Conservation (phyloP, 2,888 invertebrate species). For the Chalcosyrphus nemorum region DNA sequence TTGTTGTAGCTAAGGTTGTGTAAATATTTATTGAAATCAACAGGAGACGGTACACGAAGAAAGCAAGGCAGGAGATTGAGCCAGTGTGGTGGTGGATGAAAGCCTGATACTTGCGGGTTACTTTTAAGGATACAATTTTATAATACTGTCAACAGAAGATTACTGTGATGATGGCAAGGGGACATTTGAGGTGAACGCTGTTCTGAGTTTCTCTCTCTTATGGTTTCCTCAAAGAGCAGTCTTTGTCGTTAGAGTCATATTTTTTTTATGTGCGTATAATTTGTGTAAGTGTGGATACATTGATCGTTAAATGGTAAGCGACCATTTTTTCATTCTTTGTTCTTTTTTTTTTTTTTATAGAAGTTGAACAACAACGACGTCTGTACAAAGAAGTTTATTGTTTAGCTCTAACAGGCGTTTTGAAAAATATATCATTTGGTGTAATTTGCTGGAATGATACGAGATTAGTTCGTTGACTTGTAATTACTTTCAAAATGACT, state of each 20-base stretch:
- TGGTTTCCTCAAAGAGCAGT: not conserved
- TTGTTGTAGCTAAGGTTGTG: conserved; percentile 24
- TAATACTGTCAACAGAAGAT: conserved; percentile 43
- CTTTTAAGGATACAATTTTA: conserved; percentile 29
- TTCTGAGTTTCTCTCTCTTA: not conserved
- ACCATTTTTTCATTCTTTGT: no score
- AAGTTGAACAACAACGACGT: not conserved
- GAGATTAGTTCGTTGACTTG: no score
- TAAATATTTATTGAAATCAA: conserved; percentile 57
- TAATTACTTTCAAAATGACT: no score
- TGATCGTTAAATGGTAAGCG: conserved; percentile 25
- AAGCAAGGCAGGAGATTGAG: no score
- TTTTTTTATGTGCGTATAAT: conserved; percentile 20
- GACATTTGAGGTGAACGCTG: conserved; percentile 21
- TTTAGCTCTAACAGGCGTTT: not conserved
- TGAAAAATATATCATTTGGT: not conserved
- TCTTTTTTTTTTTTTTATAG: no score
- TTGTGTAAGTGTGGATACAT: conserved; percentile 37
- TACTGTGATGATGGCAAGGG: conserved; percentile 13
- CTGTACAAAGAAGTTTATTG: not conserved
- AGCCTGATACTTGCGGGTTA: conserved; percentile 25
- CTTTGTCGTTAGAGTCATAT: not conserved
- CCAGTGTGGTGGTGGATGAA: not conserved
- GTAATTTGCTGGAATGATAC: not conserved
- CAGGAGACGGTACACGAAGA: conserved; percentile 16